Evolutionary conservation across 2,888 invertebrate genomes (phyloP).

Genomic region (Drosophila borborema): DNA sequence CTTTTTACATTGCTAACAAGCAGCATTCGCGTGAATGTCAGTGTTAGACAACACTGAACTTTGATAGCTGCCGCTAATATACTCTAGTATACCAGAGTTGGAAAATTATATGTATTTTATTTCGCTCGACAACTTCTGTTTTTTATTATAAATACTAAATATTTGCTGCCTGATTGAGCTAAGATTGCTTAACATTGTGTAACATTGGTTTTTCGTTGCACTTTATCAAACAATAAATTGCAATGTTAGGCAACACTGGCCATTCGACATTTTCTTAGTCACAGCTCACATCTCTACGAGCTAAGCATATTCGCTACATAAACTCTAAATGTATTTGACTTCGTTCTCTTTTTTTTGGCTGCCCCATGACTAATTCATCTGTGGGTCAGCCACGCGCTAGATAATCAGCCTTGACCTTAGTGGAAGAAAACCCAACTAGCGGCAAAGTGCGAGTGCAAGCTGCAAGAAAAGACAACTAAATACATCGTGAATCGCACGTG

Average conservation of each 20-base stretch:
- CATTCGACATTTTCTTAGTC: background rate
- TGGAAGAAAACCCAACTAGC: slow-evolving; percentile 10
- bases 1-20: too few species aligned
- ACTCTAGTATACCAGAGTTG: background rate
- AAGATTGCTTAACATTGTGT: background rate
- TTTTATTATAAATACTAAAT: background rate
- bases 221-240: background rate
- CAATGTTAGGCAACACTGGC: background rate
- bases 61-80: background rate
- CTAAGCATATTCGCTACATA: background rate
- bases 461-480: slow-evolving; percentile 8
- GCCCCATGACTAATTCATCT: slow-evolving; percentile 32
- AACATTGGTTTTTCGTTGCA: too few species aligned
- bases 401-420: slow-evolving; percentile 65
- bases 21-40: too few species aligned
- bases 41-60: background rate
- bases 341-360: background rate
- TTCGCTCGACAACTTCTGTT: background rate
- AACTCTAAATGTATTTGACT: background rate
- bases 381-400: slow-evolving; percentile 20
- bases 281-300: background rate
- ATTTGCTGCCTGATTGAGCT: background rate
- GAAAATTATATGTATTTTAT: too few species aligned
- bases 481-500: slow-evolving; percentile 63
- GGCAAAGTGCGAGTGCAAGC: slow-evolving; percentile 20